Percentiles rank a stretch among this genome's conserved stretches.
These are phyloP conservation scores for Peromyscus polionotus DNA, from an alignment of 2,113 vertebrate species.

Conservation along the genomic window DNA sequence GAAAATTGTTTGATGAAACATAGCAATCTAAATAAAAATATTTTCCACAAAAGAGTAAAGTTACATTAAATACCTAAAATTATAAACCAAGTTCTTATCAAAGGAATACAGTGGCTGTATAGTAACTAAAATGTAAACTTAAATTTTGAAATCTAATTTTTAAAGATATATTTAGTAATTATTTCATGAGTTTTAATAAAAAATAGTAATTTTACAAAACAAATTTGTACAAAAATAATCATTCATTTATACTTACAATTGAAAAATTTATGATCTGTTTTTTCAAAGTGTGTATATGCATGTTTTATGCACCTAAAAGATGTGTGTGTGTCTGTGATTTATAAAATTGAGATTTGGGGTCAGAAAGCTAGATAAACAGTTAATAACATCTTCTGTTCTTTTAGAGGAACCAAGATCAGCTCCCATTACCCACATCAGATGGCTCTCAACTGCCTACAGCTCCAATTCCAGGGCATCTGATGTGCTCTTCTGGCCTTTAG, in stretches of 20 bases:
- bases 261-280: background rate
- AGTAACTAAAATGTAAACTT: background rate
- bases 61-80: background rate
- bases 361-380: background rate
- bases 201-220: background rate
- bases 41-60: background rate
- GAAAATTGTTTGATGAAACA: background rate
- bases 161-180: background rate
- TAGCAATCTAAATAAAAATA: background rate
- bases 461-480: background rate
- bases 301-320: rapidly evolving
- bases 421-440: background rate
- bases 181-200: background rate
- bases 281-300: background rate
- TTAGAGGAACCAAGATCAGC: background rate
- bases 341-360: background rate
- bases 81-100: background rate
- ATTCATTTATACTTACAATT: background rate
- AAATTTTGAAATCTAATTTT: slow-evolving; percentile 35
- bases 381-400: background rate
- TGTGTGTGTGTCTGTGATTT: background rate
- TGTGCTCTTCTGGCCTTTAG: background rate
- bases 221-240: slow-evolving; percentile 31
- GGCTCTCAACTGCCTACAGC: background rate
- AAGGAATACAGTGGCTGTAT: background rate